Base-by-base conservation (phyloP, 2,888 invertebrate genomes). In the Pollenia griseotomentosa region DNA sequence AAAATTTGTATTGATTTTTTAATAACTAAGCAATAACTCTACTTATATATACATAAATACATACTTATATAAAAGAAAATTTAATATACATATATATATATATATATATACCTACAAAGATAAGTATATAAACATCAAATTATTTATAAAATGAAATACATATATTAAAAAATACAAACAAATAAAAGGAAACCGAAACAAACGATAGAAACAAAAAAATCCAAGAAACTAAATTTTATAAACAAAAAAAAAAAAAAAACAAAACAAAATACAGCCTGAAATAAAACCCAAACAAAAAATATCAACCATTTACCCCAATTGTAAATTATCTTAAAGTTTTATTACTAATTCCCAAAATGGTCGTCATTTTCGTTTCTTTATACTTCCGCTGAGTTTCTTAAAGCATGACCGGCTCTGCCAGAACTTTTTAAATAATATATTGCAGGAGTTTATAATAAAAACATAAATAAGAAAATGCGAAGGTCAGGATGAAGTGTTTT, bases 1-100 rank as follows among this genome's bases (percentile, higher is more conserved):
- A 33, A 33, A 75, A 92, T 92, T 91, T 92, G 90, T 92, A 92
- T 91, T 92, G 92, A 91, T 91, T 80, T 77, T 92, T 90, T 90
- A 90, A 89, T 89, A 91, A 90, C 55, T 82, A 91, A 92, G 91
- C 91, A 92, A 91, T 92, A 91, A 91, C 89, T 89, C 87, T 91
- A 90, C 88, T 90, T 89, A 91, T 66, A 33, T 33, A 86, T 77
- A 86, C 51, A 65, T 55, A 23, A 23, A 23, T 2, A 81, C 19
- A 77, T 70, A 82, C 59, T 23, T 57, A 79, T 73, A 83, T 73
- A 83, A 78, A 78, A 44, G 33, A 57, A 73, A 44, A 79, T 79
- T 68, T 57, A 48, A 55, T 70, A 81, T 61, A 68, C 8, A 57
- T 48, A 59, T 63, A 42, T 23, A 23, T 23, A 23, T 23, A 55